Base-by-base conservation (phyloP, 2,113 vertebrate genomes). In the Motacilla alba region DNA sequence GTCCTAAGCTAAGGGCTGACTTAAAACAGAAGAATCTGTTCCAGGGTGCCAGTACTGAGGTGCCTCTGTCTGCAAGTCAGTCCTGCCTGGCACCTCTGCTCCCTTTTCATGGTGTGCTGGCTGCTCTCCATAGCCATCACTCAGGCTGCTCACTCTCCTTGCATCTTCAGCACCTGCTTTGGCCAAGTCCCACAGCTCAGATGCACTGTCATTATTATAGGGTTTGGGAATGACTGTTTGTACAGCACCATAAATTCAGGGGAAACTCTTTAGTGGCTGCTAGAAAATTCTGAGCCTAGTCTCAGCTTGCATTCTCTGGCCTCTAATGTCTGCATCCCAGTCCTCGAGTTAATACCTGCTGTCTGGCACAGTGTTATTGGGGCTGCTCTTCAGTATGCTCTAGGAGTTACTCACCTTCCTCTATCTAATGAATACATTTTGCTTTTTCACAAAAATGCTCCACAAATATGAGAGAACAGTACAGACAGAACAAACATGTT, bases 51-150 rank as follows among this genome's bases (percentile, higher is more conserved):
- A 55, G 23, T 43, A 44, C 9, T 19, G 35, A 8, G 13, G 15
- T 79, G 21, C 53, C 22, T 77, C 60, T 66, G 27, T 27, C 30
- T 35, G 30, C 41, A 55, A 56, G 21, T 28, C 1, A 4, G 49
- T 77, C 24, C 28, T 3, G 43, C 43, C 56, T 46, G 35, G 49
- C 49, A 50, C 39, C 33, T 59, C 15, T 89, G 6, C 35, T 52
- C 33, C 30, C 31, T 30, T 37, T 70, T 6, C 0, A 0, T 15
- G 23, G 5, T 24, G 39, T 67, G n/a, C 16, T 3, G 5, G 7
- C 43, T 79, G 27, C 26, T 63, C 39, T 50, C 50, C 23, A 28
- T 1, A 26, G 53, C 11, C 2, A 1, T 35, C 27, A 15, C 46
- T 68, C 1, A 1, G 49, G 16, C 12, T 2, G 2, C 62, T 63